A percentile compares a stretch with the other conserved stretches of the same genome.
Evolutionary conservation across 2,888 invertebrate species (phyloP).

Genomic region (Polydrusus pterygomalis): DNA sequence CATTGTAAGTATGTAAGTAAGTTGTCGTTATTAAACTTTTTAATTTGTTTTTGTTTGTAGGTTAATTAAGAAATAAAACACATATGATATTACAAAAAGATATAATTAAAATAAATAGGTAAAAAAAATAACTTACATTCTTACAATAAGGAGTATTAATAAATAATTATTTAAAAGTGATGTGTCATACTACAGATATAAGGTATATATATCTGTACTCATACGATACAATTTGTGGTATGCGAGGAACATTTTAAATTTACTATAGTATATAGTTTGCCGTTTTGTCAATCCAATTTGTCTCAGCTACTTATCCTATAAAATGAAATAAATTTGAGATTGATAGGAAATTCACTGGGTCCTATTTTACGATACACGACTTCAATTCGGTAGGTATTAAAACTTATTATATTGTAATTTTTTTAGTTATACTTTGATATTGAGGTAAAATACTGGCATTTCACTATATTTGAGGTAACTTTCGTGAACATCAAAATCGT

Average conservation of each 20-base stretch:
- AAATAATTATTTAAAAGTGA: neutral
- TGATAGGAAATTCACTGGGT: neutral
- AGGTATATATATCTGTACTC: no score
- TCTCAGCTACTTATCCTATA: constrained; percentile 21
- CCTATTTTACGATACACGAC: neutral
- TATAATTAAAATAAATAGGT: constrained; percentile 22
- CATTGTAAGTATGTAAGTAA: constrained; percentile 53
- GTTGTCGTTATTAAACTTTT: constrained; percentile 28
- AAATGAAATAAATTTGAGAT: constrained; percentile 5
- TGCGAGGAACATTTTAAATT: neutral
- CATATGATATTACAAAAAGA: constrained; percentile 13
- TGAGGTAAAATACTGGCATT: no score
- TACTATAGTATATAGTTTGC: neutral
- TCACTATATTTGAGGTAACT: no score
- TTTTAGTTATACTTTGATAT: no score
- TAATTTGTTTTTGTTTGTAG: constrained; percentile 2
- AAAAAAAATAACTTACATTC: constrained; percentile 51
- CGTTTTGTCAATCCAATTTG: neutral
- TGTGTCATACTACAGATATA: no score
- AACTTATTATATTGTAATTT: no score
- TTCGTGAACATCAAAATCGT: no score
- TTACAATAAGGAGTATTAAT: constrained; percentile 43
- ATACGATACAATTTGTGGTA: neutral
- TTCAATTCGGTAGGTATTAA: no score
- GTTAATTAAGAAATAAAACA: constrained; percentile 26